Base-by-base conservation (phyloP, 2,888 invertebrate genomes). In the Agrilus mali region DNA sequence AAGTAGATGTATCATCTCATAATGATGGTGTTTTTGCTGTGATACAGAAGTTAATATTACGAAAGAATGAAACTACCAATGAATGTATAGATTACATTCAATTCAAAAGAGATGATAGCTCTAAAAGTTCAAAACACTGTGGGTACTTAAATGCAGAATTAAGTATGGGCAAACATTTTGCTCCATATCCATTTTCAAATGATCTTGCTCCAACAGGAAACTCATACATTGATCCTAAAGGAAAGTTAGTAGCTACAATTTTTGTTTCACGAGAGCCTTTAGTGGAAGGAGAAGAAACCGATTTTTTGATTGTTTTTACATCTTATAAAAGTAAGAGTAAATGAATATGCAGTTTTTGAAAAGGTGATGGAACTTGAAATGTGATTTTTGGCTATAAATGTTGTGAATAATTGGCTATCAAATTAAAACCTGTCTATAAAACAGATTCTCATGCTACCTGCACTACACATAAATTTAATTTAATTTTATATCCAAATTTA, bases 81-180 rank as follows among this genome's bases (percentile, higher is more conserved):
- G 59, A 64, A 16, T 74, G 74, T 46, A 56, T 71, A 14, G 74
- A 74, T 57, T 73, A 66, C 47, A 57, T 74, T 42, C 56, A 67
- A 57, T 67, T 67, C 47, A 57, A 51, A 42, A 47, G 57, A 42
- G 54, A 59, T 53, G 63, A 66, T 48, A 47, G 58, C 16, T 43
- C 53, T 13, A 37, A 43, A 15, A 60, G 62, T 33, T 40, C 50
- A 34, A 55, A 59, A 48, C 60, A 61, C 46, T 69, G 68, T 49
- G 68, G 66, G 2, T 33, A 55, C n/a, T 46, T 64, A 13, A 60
- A 67, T 47, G 60, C 61, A 1, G 50, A 48, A 16, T 48, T 47
- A 40, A 48, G 52, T 34, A 60, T 58, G 53, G 50, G 50, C 16
- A 52, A 53, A 36, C 48, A 46, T 45, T 55, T 53, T 50, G 53